A percentile compares a stretch with the other conserved stretches of the same genome.
phyloP scores from a whole-genome alignment of 2,888 invertebrate genomes.

The Drosophila mettleri region DNA sequence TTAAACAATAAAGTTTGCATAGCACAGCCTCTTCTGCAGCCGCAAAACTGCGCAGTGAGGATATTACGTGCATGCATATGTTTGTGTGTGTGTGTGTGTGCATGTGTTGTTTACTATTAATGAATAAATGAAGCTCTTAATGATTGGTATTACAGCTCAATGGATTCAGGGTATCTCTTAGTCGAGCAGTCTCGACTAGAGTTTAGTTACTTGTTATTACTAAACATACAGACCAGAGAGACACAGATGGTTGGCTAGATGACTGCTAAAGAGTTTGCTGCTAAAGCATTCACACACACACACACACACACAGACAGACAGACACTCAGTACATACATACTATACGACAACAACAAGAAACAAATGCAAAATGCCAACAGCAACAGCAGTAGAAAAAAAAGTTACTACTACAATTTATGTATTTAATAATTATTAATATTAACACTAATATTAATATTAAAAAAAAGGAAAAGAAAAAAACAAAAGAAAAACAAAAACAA shows the following conservation, averaged over 20 bases:
- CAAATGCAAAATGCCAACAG: slow-evolving; percentile 21
- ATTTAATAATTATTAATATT: slow-evolving; percentile 59
- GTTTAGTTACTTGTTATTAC: no score
- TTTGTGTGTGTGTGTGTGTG: no score
- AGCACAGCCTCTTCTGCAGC: no score
- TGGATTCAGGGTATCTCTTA: no score
- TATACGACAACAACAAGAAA: slow-evolving; percentile 1
- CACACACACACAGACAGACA: background rate
- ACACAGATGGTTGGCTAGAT: slow-evolving; percentile 12
- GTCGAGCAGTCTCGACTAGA: no score
- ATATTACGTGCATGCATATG: no score
- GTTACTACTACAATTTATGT: slow-evolving; percentile 61
- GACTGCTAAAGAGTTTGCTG: slow-evolving; percentile 25
- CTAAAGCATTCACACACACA: background rate
- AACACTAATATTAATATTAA: slow-evolving; percentile 30
- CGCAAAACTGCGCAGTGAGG: no score
- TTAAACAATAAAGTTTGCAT: no score
- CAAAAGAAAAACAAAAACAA: background rate
- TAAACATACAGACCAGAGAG: background rate
- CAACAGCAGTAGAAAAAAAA: slow-evolving; percentile 42
- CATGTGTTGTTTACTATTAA: no score
- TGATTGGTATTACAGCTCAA: no score
- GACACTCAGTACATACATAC: background rate
- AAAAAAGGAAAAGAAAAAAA: background rate
- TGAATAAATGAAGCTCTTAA: no score